Base-by-base conservation (phyloP, 2,797 vertebrate species). In the Sebastiscus tertius region DNA sequence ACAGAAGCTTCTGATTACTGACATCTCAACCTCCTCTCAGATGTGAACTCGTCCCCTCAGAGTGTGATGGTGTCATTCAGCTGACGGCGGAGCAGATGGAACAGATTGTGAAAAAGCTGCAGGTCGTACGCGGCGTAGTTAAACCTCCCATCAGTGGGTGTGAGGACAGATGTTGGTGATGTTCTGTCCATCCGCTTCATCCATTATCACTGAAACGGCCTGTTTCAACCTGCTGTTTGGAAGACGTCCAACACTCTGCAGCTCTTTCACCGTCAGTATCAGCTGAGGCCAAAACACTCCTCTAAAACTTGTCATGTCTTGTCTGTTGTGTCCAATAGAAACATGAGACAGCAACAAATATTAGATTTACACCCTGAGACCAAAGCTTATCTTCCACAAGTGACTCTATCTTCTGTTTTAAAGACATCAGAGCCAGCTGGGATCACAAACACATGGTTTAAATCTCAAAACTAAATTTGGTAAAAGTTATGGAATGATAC, bases 381-480 rank as follows among this genome's bases (percentile, higher is more conserved):
- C 4, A 12, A 55, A 5, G 54, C 24, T 55, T 55, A 22, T 55
- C 54, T 55, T 55, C 54, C 22, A 24, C 13, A 55, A 55, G 54
- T 12, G 54, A 0, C 6, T 46, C 39, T 46, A 16, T 46, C 16
- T 46, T 42, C 39, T 42, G 39, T 42, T 42, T 42, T 42, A 42
- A 42, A 42, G 39, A 42, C 39, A 42, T 42, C 39, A 42, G 14
- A 42, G 39, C 39, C 39, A 46, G 16, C 42, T 20, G 49, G 20
- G 49, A 52, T 14, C 20, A 52, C 49, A n/a, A 52, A 20, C 11
- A 39, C 49, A 52, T 9, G n/a, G 18, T 52, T 52, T 52, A n/a
- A 52, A 52, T n/a, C 18, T 20, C 49, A 5, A 52, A n/a, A n/a
- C 49, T 9, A 52, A 20, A 20, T 52, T 52, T 0, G 0, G 7